A percentile compares a stretch with the other conserved stretches of the same genome.
Evolutionary conservation across 2,888 invertebrate genomes (phyloP).

Genomic region (Prosopocoilus inquinatus): DNA sequence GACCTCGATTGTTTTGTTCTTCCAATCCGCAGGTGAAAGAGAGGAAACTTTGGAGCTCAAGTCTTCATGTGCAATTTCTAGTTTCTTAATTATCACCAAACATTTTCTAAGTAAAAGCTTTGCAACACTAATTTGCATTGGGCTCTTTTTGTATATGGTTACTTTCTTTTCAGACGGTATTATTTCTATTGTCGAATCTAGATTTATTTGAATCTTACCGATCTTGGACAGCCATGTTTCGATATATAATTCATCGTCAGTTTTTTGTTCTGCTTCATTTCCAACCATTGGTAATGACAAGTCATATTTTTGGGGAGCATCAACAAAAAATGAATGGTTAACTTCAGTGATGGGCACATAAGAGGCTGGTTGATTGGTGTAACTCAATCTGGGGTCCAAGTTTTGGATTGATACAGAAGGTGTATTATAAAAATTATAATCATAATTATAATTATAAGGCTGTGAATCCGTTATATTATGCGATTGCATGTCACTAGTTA

Average conservation of each 20-base stretch:
- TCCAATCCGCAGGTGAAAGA: conserved; percentile 59
- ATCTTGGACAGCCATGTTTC: conserved; percentile 46
- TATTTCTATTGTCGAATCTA: conserved; percentile 32
- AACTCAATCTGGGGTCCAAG: conserved; percentile 25
- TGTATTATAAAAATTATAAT: no score
- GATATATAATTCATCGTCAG: conserved; percentile 46
- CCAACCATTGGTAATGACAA: conserved; percentile 14
- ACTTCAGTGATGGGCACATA: not conserved
- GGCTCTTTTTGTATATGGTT: conserved; percentile 15
- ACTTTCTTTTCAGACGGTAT: conserved; percentile 11
- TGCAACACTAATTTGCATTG: conserved; percentile 44
- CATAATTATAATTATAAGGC: conserved; percentile 14
- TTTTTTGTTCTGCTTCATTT: conserved; percentile 26
- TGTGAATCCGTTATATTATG: conserved; percentile 6
- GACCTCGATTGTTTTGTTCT: conserved; percentile 52
- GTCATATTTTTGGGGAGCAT: conserved; percentile 17
- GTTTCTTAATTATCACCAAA: conserved; percentile 41
- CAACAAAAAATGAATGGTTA: conserved; percentile 5
- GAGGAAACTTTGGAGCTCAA: conserved; percentile 51
- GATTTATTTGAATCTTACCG: conserved; percentile 41
- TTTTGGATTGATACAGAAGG: conserved; percentile 4
- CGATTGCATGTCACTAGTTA: no score
- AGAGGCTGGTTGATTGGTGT: conserved; percentile 13
- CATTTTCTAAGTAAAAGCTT: conserved; percentile 42
- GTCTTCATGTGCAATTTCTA: conserved; percentile 48